These are phyloP conservation scores for Dryocosmus kuriphilus DNA, from an alignment of 2,888 invertebrate species.

Conservation along the genomic window DNA sequence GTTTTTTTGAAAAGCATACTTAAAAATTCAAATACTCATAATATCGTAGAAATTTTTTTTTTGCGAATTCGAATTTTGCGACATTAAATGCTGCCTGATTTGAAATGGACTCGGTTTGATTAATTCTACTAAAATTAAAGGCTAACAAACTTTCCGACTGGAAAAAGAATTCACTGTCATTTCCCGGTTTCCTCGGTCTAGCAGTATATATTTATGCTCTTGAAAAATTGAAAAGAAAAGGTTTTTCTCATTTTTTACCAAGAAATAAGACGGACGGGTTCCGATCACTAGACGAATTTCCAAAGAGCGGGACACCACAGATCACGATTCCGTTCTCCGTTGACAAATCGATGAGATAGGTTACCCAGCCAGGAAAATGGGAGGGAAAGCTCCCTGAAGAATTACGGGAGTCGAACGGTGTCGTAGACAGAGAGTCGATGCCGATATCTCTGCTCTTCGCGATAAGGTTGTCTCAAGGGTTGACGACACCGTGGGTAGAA, in stretches of 20 bases:
- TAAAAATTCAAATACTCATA: no score
- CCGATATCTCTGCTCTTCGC: conserved; percentile 62
- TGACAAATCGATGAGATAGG: conserved; percentile 71
- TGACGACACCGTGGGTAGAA: conserved; percentile 16
- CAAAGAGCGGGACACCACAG: conserved; percentile 9
- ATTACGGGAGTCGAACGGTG: conserved; percentile 68
- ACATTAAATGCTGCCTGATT: no score
- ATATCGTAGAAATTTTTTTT: no score
- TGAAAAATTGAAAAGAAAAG: no score
- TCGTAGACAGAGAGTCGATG: conserved; percentile 67
- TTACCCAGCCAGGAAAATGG: conserved; percentile 63
- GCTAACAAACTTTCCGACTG: no score
- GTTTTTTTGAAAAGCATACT: no score
- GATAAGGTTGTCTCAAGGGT: conserved; percentile 63
- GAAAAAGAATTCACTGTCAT: no score
- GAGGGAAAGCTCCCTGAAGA: conserved; percentile 64
- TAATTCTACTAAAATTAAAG: no score
- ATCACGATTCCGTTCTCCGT: conserved; percentile 45
- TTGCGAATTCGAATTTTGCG: no score
- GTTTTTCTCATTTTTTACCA: not conserved
- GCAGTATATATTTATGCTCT: no score
- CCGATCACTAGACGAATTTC: not conserved
- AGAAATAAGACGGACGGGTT: conserved; percentile 5
- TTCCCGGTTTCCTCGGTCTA: no score
- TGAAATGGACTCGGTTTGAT: no score